Evolutionary conservation across 2,797 vertebrate species (phyloP).

Genomic region (Epinephelus coioides): DNA sequence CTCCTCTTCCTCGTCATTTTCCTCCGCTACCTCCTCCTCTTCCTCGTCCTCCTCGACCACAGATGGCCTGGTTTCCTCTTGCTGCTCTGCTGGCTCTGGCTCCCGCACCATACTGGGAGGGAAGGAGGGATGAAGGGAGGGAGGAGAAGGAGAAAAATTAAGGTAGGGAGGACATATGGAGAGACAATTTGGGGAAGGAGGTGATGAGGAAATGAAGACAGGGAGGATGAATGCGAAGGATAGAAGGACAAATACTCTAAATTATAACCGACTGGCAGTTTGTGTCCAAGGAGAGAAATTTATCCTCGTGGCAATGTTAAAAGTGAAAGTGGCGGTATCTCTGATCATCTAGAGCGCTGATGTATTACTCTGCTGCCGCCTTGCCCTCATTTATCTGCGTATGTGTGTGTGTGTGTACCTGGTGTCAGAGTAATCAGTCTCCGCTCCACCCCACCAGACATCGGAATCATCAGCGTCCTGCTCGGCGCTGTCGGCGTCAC

Average conservation of each 20-base stretch:
- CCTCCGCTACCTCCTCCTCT: conserved; percentile 78
- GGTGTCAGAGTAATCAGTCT: conserved; percentile 94
- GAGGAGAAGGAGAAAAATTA: not conserved
- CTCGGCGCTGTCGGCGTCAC: conserved; percentile 88
- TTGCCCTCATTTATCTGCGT: conserved; percentile 34
- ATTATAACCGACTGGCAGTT: conserved; percentile 29
- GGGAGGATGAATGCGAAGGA: conserved; percentile 28
- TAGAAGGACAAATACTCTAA: conserved; percentile 24
- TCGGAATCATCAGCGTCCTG: conserved; percentile 94
- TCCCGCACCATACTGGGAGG: conserved; percentile 90
- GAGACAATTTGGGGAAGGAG: conserved; percentile 5
- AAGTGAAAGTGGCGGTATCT: conserved; percentile 37
- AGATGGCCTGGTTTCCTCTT: conserved; percentile 85
- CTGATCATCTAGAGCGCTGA: conserved; percentile 16
- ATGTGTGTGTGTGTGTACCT: conserved; percentile 81
- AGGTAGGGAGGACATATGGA: conserved; percentile 38
- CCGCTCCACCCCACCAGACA: conserved; percentile 97
- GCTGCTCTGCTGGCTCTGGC: conserved; percentile 87
- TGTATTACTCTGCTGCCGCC: conserved; percentile 25
- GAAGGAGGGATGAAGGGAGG: not conserved
- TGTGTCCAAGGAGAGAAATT: conserved; percentile 40
- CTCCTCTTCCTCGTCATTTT: conserved; percentile 82
- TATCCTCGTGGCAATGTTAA: not conserved
- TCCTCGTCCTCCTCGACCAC: conserved; percentile 88
- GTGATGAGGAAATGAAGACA: conserved; percentile 22